Base-by-base conservation (phyloP, 2,888 invertebrate genomes). In the Desoria tigrina region DNA sequence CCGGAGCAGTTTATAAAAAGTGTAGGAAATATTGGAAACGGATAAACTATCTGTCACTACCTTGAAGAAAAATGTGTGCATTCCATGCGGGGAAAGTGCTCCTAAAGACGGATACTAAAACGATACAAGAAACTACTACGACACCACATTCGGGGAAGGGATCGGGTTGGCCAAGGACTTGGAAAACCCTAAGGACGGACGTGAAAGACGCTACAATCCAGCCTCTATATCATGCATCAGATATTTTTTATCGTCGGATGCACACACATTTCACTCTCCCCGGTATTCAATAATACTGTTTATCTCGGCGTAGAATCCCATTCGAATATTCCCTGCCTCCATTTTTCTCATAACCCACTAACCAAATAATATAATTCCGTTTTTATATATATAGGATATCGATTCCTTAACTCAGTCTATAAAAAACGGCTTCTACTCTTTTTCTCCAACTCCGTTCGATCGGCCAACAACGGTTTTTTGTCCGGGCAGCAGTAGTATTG, bases 41-140 rank as follows among this genome's bases (percentile, higher is more conserved):
- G 32, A 55, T 55, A 55, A 55, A 28, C n/a, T 55, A 55, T 55
- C 24, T 55, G n/a, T n/a, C 32, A 32, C 32, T 32, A 32, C 32
- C 32, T 32, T 32, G 32, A 32, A 32, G 26, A 26, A 21, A 51
- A 51, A 51, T 51, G 51, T 32, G 32, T 11, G 11, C 26, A 51
- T 51, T 51, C 23, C 51, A 24, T 51, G 51, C 24, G 51, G 51
- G 6, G 23, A 51, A 51, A 6, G 24, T 7, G 21, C n/a, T 23
- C n/a, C n/a, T n/a, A 32, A 32, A 7, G 32, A 32, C 32, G 4
- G 32, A 32, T 32, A 11, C 32, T 32, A 4, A 4, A 11, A 32
- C n/a, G n/a, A 32, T 32, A 32, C 32, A 32, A 7, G 6, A 32
- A 32, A 11, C 32, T 32, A 32, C 11, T 7, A 32, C 6, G 32